Base-by-base conservation (phyloP, 2,888 invertebrate genomes). In the Tenthredo distinguenda region DNA sequence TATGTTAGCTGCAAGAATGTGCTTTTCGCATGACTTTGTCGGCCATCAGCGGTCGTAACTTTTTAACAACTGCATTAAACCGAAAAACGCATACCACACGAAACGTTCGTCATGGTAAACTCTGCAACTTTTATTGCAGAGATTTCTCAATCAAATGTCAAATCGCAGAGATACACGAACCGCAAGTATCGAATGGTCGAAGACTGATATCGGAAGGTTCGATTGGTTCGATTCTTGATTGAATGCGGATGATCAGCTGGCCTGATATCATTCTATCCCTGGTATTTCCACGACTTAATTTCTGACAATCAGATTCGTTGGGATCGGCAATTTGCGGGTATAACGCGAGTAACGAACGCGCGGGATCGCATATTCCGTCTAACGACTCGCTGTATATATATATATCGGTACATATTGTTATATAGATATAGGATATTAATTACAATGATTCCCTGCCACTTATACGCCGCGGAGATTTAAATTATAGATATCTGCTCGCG, bases 381-480 rank as follows among this genome's bases (percentile, higher is more conserved):
- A 81, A 81, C 81, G 81, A 65, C 81, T 65, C 62, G 62, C 21
- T 65, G 34, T 1, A 26, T 1, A 26, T 26, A 26, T 26, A 26
- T 65, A 50, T 65, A 81, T 81, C 81, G 26, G 82, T 62, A 62
- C 50, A 72, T 26, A 26, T 71, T 85, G 84, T 77, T 62, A 81
- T 82, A 79, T 81, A 84, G 83, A 86, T 88, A 88, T 87, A 87
- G 87, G 86, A 88, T 89, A 90, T 91, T 91, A 91, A 91, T 91
- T 91, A 90, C 91, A 91, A 90, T 90, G 87, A 90, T 91, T 90
- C 88, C 88, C 90, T 88, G 88, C 90, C 90, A 90, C 89, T 91
- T 91, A 90, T 87, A 88, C 86, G 85, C 86, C 81, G 87, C 87
- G 87, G 88, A 91, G 91, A 91, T 91, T 91, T 89, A 91, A 91